Evolutionary conservation across 2,113 vertebrate genomes (phyloP).

Genomic region (Sceloporus undulatus): DNA sequence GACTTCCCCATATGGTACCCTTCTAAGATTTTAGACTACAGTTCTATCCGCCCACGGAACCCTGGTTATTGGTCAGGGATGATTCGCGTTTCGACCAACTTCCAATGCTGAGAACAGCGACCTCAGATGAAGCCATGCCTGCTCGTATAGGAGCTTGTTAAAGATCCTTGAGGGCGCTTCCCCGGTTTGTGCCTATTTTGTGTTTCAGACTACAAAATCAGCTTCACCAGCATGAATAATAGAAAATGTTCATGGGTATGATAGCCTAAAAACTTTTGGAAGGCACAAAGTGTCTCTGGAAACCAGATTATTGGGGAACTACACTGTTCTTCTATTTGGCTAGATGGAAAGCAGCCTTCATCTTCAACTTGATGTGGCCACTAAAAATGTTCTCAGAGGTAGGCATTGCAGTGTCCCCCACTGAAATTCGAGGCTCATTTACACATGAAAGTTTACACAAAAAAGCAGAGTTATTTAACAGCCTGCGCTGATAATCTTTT

Average conservation of each 20-base stretch:
- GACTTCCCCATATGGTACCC: background rate
- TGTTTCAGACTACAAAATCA: background rate
- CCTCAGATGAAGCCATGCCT: background rate
- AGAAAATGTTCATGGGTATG: background rate
- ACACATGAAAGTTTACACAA: conserved; percentile 18
- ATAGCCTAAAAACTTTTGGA: background rate
- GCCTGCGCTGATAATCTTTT: conserved; percentile 12
- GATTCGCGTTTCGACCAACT: no score
- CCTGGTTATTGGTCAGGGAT: background rate
- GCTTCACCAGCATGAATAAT: background rate
- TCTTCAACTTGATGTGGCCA: background rate
- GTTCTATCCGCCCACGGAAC: background rate
- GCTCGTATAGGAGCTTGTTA: background rate
- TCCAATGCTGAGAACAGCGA: background rate
- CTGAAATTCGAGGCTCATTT: conserved; percentile 10
- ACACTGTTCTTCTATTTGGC: conserved; percentile 4
- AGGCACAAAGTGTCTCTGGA: background rate
- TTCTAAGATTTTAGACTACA: background rate
- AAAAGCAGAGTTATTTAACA: background rate
- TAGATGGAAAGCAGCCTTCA: background rate
- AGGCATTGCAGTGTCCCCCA: accelerated
- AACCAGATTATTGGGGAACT: background rate
- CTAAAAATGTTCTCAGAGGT: background rate
- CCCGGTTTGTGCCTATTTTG: background rate
- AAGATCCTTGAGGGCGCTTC: background rate